Evolutionary conservation across 2,113 vertebrate species (phyloP).

Genomic region (Periophthalmus modestus): DNA sequence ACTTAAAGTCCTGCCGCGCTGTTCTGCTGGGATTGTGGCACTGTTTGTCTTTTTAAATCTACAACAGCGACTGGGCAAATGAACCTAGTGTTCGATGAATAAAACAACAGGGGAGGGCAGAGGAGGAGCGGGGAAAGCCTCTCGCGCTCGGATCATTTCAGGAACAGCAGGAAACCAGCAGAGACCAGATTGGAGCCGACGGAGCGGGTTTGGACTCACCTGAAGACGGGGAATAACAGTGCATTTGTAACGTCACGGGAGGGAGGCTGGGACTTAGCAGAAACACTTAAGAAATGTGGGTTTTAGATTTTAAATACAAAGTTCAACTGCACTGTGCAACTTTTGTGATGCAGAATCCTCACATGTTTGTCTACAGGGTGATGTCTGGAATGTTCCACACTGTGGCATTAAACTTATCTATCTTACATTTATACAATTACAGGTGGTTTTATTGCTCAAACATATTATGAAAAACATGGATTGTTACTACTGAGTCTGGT

Average conservation of each 20-base stretch:
- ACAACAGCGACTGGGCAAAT: constrained; percentile 75
- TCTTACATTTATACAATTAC: too few species aligned
- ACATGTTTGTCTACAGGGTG: too few species aligned
- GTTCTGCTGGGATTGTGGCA: constrained; percentile 83
- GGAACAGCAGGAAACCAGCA: constrained; percentile 47
- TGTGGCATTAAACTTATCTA: too few species aligned
- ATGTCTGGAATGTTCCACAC: too few species aligned
- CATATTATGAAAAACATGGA: too few species aligned
- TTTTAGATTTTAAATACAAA: not conserved
- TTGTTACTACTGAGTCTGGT: too few species aligned
- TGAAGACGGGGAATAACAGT: constrained; percentile 31
- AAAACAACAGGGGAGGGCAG: constrained; percentile 66
- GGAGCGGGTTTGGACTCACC: constrained; percentile 57
- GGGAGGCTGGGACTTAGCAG: not conserved
- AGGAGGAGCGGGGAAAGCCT: constrained; percentile 40
- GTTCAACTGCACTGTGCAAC: not conserved
- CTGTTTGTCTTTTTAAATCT: constrained; percentile 82
- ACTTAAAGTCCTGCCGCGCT: constrained; percentile 80
- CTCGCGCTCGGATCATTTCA: constrained; percentile 47
- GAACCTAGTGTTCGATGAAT: constrained; percentile 74
- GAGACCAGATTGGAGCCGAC: constrained; percentile 60
- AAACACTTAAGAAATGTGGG: not conserved
- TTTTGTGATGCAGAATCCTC: too few species aligned
- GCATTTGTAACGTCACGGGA: constrained; percentile 34
- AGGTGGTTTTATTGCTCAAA: too few species aligned